phyloP scores from a whole-genome alignment of 2,113 vertebrate genomes.

The Cardinalis cardinalis region DNA sequence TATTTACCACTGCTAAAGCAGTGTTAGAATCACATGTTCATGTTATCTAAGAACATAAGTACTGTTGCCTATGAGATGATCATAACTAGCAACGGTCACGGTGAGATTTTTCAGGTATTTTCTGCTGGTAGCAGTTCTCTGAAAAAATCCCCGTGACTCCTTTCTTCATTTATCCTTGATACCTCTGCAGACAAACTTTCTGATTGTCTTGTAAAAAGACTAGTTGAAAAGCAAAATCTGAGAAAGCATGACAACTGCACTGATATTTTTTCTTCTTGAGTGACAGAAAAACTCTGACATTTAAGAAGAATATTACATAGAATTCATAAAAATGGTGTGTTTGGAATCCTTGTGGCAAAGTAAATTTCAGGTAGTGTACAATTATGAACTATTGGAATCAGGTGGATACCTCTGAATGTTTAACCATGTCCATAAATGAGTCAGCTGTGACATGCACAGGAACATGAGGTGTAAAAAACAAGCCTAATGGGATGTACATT shows the following conservation, averaged over 20 bases:
- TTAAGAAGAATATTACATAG: not conserved
- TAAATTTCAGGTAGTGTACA: not conserved
- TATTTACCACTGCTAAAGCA: not conserved
- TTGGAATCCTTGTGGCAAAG: not conserved
- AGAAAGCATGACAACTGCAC: not conserved
- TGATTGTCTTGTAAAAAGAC: not conserved
- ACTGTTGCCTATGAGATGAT: not conserved
- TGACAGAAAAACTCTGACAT: not conserved
- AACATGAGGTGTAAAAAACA: accelerated
- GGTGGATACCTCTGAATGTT: not conserved
- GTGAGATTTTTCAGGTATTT: not conserved
- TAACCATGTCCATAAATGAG: not conserved
- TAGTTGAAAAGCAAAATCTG: not conserved
- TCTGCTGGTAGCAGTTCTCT: not conserved
- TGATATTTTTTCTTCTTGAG: not conserved
- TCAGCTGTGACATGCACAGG: not conserved
- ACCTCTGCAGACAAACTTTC: not conserved
- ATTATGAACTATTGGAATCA: not conserved
- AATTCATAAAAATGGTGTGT: not conserved
- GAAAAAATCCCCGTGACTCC: not conserved
- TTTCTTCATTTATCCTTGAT: not conserved
- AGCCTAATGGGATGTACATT: not conserved
- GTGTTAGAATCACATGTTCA: not conserved
- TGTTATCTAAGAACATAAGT: not conserved
- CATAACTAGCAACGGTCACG: not conserved